A percentile compares a stretch with the other conserved stretches of the same genome.
Evolutionary conservation across 2,888 invertebrate species (phyloP).

Genomic region (Drosophila rubida): DNA sequence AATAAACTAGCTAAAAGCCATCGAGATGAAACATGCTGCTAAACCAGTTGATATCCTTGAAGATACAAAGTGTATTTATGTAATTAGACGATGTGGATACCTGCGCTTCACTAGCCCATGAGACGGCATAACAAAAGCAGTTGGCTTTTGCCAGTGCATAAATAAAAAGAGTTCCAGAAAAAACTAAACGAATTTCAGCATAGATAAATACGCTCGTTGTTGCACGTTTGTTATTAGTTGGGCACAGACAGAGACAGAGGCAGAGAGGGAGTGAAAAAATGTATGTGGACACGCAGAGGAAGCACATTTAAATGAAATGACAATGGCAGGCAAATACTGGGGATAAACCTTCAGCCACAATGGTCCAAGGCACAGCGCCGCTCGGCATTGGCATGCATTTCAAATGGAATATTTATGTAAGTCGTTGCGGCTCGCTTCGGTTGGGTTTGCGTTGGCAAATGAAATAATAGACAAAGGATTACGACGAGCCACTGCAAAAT

Average conservation of each 20-base stretch:
- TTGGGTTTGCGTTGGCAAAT: slow-evolving; percentile 51
- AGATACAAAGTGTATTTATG: neutral
- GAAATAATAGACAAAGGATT: slow-evolving; percentile 79
- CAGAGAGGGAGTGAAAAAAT: neutral
- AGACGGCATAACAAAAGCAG: slow-evolving; percentile 28
- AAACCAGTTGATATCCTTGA: slow-evolving; percentile 7
- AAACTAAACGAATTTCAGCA: slow-evolving; percentile 47
- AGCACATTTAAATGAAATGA: slow-evolving; percentile 40
- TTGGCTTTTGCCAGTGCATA: slow-evolving; percentile 47
- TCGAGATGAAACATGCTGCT: neutral
- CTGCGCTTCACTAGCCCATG: slow-evolving; percentile 1
- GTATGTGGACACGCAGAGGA: no score
- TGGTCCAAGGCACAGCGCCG: neutral
- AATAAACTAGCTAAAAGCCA: slow-evolving; percentile 17
- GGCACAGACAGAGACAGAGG: neutral
- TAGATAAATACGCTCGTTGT: slow-evolving; percentile 46
- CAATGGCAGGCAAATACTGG: slow-evolving; percentile 37
- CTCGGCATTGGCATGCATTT: slow-evolving; percentile 52
- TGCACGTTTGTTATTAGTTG: slow-evolving; percentile 15
- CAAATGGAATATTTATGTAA: slow-evolving; percentile 79
- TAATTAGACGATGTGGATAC: neutral
- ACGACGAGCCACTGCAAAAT: slow-evolving; percentile 52
- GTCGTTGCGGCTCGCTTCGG: slow-evolving; percentile 44
- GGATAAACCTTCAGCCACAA: slow-evolving; percentile 45
- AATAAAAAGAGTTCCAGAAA: slow-evolving; percentile 43